These are phyloP conservation scores for Ursus arctos DNA, from an alignment of 2,113 vertebrate genomes.

Conservation along the genomic window DNA sequence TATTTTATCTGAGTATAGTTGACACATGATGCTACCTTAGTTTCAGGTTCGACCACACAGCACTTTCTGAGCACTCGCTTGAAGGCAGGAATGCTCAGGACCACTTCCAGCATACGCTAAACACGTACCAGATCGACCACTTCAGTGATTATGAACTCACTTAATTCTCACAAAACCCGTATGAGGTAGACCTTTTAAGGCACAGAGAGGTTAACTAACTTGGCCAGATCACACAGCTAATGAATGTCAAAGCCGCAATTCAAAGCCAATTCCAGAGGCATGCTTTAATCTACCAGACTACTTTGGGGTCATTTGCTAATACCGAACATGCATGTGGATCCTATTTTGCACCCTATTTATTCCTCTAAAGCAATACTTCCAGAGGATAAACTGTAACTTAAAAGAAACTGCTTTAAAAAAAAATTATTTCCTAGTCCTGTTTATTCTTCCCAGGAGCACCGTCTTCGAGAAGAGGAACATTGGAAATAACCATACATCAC, in stretches of 20 bases:
- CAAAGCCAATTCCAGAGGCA: background rate
- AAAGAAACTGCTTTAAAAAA: conserved; percentile 44
- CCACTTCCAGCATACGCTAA: background rate
- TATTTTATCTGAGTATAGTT: background rate
- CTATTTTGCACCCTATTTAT: background rate
- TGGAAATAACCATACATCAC: conserved; percentile 67
- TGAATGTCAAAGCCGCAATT: background rate
- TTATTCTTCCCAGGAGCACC: conserved; percentile 75
- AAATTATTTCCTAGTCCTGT: conserved; percentile 59
- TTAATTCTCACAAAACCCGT: background rate
- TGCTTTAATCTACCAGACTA: background rate
- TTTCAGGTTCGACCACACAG: background rate
- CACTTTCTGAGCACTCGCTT: background rate
- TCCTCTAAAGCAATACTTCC: conserved; percentile 15
- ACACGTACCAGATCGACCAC: background rate
- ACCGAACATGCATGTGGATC: background rate
- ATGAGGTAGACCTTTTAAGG: background rate
- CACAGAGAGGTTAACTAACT: conserved; percentile 24
- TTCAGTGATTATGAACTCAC: background rate
- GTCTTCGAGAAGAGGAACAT: conserved; percentile 71
- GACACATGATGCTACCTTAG: background rate
- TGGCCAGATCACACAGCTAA: background rate
- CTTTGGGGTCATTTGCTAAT: background rate
- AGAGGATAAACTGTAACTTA: conserved; percentile 61
- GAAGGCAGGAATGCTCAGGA: background rate